These are phyloP conservation scores for Clarias batrachus DNA, from an alignment of 2,113 vertebrate genomes.

Conservation along the genomic window DNA sequence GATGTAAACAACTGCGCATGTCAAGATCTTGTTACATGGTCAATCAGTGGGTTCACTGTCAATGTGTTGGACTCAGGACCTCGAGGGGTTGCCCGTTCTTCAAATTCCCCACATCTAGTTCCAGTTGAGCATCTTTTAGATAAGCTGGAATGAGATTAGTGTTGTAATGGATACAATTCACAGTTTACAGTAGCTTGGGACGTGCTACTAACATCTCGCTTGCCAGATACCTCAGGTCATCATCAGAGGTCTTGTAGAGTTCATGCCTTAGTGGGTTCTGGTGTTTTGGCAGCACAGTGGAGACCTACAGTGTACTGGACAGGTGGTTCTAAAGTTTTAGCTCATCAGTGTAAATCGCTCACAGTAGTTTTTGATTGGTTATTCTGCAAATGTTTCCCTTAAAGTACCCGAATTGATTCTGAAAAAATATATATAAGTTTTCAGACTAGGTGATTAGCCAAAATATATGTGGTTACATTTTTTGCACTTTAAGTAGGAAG, in stretches of 20 bases:
- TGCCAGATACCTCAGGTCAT: background rate
- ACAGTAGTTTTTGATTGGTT: background rate
- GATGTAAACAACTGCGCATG: background rate
- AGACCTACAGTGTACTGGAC: background rate
- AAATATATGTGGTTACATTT: too few relatives aligned
- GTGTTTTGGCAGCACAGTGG: background rate
- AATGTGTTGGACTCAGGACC: too few relatives aligned
- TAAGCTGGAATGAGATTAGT: background rate
- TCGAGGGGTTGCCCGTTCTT: background rate
- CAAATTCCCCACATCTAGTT: background rate
- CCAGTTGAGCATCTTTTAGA: background rate
- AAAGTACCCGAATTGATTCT: too few relatives aligned
- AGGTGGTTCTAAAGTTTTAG: background rate
- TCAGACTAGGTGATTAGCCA: too few relatives aligned
- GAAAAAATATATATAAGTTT: too few relatives aligned
- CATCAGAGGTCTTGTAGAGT: background rate
- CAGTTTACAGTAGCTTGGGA: background rate
- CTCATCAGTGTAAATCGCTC: background rate
- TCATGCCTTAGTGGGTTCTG: background rate
- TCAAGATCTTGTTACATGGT: background rate
- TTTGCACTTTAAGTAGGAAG: too few relatives aligned
- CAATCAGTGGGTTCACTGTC: too few relatives aligned
- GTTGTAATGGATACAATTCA: background rate
- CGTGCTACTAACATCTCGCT: background rate
- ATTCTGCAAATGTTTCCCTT: background rate